Evolutionary conservation across 2,113 vertebrate genomes (phyloP), one percentile per base, ranked within the genome.

Genomic region (Macroglossus sobrinus): DNA sequence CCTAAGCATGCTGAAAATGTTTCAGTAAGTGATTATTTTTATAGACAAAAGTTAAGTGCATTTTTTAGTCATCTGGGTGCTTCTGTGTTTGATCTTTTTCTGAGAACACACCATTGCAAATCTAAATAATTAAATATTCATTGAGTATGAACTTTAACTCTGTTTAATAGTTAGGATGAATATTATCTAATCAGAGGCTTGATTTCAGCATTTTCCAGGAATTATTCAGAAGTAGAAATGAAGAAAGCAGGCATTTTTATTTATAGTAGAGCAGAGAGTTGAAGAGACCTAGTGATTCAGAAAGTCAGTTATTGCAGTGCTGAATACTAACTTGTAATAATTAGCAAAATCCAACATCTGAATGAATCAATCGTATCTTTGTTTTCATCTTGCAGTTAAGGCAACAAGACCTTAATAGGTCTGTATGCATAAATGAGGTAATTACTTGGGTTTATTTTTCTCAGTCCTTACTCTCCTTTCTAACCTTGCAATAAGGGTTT

Each of bases 161-260:
- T 96, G 24, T 94, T 96, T 92, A 38, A 50, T n/a, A 74, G 53
- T 87, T 92, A 79, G 53, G 61, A 84, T 84, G 81, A 84, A 30
- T 81, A 47, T 89, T 89, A 74, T 75, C 53, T 93, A 90, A 80
- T 76, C 71, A 84, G 80, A 78, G 43, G 84, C n/a, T 75, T 82
- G 66, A 93, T 94, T 95, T 87, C 47, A 88, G 43, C 40, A 11
- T 95, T 94, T 97, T 89, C 86, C 69, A 96, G 50, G 84, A 92
- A 89, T 84, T 95, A 66, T 63, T 95, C 47, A 87, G 53, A 86
- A 74, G 47, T 59, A 78, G 66, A 40, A 50, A 80, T 78, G 43
- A 94, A 91, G n/a, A 94, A 90, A 97, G 53, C 33, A 93, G 90
- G 38, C 81, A 81, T 81, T 97, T 95, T 96, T 24, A 81, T 90